These are phyloP conservation scores for Pardosa pseudoannulata DNA, from an alignment of 2,888 invertebrate genomes.

Conservation along the genomic window DNA sequence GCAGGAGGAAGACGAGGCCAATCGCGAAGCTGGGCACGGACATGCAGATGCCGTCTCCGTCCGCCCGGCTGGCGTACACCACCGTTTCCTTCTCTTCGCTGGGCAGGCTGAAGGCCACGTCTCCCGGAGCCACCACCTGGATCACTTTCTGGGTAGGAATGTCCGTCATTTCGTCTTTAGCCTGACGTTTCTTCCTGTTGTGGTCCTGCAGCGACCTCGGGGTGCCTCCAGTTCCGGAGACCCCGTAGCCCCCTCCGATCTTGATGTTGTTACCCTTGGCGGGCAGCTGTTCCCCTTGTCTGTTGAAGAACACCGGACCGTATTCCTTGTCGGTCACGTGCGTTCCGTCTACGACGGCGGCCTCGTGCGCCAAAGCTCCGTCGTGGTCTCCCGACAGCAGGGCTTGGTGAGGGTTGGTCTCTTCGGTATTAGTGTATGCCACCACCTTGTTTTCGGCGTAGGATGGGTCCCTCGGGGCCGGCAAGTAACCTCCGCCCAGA, in stretches of 20 bases:
- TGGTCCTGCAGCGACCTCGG: constrained; percentile 92
- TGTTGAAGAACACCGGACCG: constrained; percentile 68
- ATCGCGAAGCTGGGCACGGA: constrained; percentile 95
- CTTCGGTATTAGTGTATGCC: constrained; percentile 78
- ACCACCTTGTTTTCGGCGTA: constrained; percentile 84
- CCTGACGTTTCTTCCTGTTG: constrained; percentile 77
- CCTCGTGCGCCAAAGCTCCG: neutral
- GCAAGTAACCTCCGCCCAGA: constrained; percentile 82
- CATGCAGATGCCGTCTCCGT: constrained; percentile 92
- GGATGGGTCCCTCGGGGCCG: constrained; percentile 88
- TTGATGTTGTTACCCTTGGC: constrained; percentile 54
- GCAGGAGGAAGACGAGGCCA: too few relatives aligned
- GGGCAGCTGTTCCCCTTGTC: constrained; percentile 68
- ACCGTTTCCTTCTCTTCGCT: constrained; percentile 86
- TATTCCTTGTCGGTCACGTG: constrained; percentile 48
- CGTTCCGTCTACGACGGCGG: neutral
- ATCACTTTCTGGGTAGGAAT: constrained; percentile 78
- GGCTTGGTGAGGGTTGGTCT: constrained; percentile 46
- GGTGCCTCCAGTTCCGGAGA: constrained; percentile 82
- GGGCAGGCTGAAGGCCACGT: constrained; percentile 83
- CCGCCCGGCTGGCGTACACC: constrained; percentile 75
- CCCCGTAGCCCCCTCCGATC: constrained; percentile 50
- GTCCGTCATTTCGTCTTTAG: constrained; percentile 83
- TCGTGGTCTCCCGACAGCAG: constrained; percentile 33
- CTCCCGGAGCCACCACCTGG: constrained; percentile 79